Evolutionary conservation across 2,113 vertebrate species (phyloP).

Genomic region (Oreochromis tanganicae): DNA sequence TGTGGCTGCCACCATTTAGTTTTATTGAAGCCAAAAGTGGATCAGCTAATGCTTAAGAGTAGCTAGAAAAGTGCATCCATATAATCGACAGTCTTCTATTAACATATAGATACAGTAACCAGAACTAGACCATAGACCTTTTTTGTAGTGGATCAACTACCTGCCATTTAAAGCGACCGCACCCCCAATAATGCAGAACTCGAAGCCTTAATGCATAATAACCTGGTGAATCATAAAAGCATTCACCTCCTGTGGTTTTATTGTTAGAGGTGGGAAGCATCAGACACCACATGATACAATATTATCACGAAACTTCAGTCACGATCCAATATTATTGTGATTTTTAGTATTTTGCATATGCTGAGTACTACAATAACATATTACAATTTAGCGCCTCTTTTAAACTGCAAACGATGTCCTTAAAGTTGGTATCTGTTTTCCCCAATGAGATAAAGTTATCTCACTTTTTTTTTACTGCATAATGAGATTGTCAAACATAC

Average conservation of each 20-base stretch:
- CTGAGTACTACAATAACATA: accelerated
- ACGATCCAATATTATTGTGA: neutral
- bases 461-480: neutral
- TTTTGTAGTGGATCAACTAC: neutral
- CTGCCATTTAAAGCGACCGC: neutral
- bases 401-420: too few relatives aligned
- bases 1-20: neutral
- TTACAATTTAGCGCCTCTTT: neutral
- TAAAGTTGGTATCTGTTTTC: neutral
- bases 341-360: neutral
- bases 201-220: neutral
- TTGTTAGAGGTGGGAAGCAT: neutral
- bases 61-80: neutral
- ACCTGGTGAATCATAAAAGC: neutral
- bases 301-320: neutral
- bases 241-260: neutral
- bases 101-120: neutral
- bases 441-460: neutral
- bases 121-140: neutral
- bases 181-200: neutral
- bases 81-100: accelerated
- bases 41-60: neutral
- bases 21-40: neutral
- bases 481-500: neutral
- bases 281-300: neutral